Conservation (phyloP, 2,113 vertebrate genomes). For the Pituophis catenifer region DNA sequence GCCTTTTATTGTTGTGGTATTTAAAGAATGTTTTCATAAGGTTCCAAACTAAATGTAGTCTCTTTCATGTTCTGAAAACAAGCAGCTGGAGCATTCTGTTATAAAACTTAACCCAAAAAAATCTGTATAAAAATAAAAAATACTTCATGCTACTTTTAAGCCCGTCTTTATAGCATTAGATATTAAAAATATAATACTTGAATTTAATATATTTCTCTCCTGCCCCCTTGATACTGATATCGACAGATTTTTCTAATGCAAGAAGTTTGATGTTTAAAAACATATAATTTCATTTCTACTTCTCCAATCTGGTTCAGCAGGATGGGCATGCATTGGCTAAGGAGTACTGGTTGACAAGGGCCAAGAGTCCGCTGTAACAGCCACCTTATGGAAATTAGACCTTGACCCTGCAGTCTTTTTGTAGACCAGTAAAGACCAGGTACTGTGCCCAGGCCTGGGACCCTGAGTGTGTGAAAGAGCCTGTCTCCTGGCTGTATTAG, state of each 20-base stretch:
- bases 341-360: not conserved
- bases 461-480: not conserved
- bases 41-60: not conserved
- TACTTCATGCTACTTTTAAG: not conserved
- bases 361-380: not conserved
- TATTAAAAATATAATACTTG: not conserved
- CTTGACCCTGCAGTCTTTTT: not conserved
- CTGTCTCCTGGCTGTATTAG: not conserved
- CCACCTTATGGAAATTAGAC: not conserved
- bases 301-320: not conserved
- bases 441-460: not conserved
- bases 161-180: not conserved
- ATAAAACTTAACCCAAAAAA: slow-evolving; percentile 14
- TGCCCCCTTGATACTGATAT: not conserved
- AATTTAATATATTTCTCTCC: not conserved
- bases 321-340: not conserved
- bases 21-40: slow-evolving; percentile 27
- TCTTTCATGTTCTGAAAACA: slow-evolving; percentile 30
- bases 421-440: not conserved
- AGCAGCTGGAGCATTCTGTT: slow-evolving; percentile 23
- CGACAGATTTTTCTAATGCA: not conserved
- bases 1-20: slow-evolving; percentile 3
- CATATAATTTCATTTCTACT: not conserved
- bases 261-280: not conserved
- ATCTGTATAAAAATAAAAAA: not conserved